Conservation (phyloP, 2,797 vertebrate species). For the Leptodactylus fallax region DNA sequence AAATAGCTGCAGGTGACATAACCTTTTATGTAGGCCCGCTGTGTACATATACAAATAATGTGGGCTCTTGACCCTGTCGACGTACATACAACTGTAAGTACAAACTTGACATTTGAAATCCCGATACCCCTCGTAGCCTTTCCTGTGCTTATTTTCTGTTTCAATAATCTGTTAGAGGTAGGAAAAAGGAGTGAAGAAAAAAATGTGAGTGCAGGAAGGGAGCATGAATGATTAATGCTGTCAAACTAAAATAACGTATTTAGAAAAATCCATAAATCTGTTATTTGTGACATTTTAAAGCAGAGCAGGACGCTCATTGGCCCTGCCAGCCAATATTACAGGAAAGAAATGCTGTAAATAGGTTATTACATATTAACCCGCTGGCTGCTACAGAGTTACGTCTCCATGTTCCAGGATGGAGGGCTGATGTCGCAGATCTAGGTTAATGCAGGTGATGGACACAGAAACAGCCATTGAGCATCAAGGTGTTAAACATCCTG, state of each 20-base stretch:
- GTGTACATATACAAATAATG: constrained; percentile 99
- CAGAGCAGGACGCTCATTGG: constrained; percentile 78
- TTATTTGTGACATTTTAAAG: constrained; percentile 97
- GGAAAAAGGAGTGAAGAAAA: constrained; percentile 83
- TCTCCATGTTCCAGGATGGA: background rate
- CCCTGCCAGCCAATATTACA: constrained; percentile 74
- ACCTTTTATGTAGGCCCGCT: constrained; percentile 93
- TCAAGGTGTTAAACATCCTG: background rate
- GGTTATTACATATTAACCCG: constrained; percentile 62
- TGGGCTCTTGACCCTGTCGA: constrained; percentile 99
- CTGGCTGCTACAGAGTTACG: constrained; percentile 33
- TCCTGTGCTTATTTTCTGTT: constrained; percentile 97
- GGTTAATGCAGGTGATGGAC: background rate
- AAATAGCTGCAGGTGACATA: constrained; percentile 98
- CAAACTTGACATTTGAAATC: constrained; percentile 99
- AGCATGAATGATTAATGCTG: constrained; percentile 99
- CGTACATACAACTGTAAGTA: constrained; percentile 95
- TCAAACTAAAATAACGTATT: constrained; percentile 99
- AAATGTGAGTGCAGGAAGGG: constrained; percentile 66
- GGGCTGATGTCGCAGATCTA: background rate
- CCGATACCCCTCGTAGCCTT: constrained; percentile 92
- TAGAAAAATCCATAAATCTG: constrained; percentile 96
- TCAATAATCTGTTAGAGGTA: constrained; percentile 97
- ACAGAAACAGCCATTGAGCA: background rate
- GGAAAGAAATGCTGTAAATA: constrained; percentile 73